These are phyloP conservation scores for Tretioscincus oriximinensis DNA, from an alignment of 2,113 vertebrate species.

Conservation along the genomic window DNA sequence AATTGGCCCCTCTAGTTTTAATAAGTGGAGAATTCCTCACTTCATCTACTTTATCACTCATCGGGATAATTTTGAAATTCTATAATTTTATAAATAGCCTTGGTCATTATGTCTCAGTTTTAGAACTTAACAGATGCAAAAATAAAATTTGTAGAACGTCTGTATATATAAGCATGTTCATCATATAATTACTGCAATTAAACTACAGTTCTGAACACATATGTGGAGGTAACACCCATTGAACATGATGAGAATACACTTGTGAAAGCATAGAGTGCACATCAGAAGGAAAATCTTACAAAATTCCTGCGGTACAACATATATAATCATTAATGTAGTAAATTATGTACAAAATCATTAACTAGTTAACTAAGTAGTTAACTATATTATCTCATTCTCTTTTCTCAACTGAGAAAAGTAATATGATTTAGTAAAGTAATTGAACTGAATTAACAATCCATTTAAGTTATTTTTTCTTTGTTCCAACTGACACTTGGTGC, in stretches of 20 bases:
- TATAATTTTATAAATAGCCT: too few species aligned
- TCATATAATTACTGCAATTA: background rate
- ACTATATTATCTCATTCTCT: background rate
- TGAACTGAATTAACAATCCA: background rate
- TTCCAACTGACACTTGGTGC: background rate
- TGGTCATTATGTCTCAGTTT: background rate
- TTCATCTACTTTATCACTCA: background rate
- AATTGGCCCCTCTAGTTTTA: conserved; percentile 3
- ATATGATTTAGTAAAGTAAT: background rate
- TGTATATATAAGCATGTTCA: background rate
- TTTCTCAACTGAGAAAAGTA: background rate
- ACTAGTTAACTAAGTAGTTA: background rate
- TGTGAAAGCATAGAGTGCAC: background rate
- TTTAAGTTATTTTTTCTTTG: background rate
- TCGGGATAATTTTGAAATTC: too few species aligned
- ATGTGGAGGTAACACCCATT: background rate
- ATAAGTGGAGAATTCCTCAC: background rate
- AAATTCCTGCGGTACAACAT: background rate
- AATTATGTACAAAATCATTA: background rate
- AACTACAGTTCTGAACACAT: background rate
- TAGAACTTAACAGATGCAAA: background rate
- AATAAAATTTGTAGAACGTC: background rate
- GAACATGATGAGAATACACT: background rate
- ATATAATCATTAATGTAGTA: too few species aligned
- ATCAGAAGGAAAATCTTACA: background rate